Evolutionary conservation across 2,113 vertebrate species (phyloP), one percentile per base, ranked within the genome.

Genomic region (Sus scrofa): DNA sequence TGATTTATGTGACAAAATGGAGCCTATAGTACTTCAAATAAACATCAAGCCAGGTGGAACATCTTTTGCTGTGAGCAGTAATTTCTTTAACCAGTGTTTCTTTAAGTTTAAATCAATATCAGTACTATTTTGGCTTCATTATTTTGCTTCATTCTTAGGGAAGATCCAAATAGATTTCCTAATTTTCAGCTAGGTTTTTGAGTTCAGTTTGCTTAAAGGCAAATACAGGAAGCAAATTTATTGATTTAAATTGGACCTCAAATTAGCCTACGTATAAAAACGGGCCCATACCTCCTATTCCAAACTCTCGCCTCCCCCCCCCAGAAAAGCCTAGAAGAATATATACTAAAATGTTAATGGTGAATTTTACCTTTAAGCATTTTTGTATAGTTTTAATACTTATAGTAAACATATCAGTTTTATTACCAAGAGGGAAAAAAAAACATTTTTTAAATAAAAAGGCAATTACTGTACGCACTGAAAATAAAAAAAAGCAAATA

Each of bases 251-350:
- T 37, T 75, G 44, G 10, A 63, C 58, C 5, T 91, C 62, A 71
- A n/a, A 91, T 91, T 88, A 95, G 34, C 65, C 62, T 34, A 81
- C 82, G 30, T 94, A 65, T 16, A 94, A 94, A 95, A 93, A 77
- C 37, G 89, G 50, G 24, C 7, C 58, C 50, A n/a, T 3, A 82
- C 10, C 65, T 79, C 73, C 16, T 88, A 68, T 34, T 27, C 56
- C n/a, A 32, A 1, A 56, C 3, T 37, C 9, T 63, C 6, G 50
- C 8, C 18, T 20, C 37, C 44, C 70, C 20, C 24, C n/a, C n/a
- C n/a, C n/a, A n/a, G 34, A 54, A 37, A 73, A 60, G n/a, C 30
- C 30, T 70, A 22, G 54, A 83, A 81, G 63, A 92, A 44, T 71
- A 22, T 77, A 20, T 92, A 71, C 60, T 65, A 77, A 89, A 92